Base-by-base conservation (phyloP, 2,113 vertebrate genomes). In the Entomyzon cyanotis region DNA sequence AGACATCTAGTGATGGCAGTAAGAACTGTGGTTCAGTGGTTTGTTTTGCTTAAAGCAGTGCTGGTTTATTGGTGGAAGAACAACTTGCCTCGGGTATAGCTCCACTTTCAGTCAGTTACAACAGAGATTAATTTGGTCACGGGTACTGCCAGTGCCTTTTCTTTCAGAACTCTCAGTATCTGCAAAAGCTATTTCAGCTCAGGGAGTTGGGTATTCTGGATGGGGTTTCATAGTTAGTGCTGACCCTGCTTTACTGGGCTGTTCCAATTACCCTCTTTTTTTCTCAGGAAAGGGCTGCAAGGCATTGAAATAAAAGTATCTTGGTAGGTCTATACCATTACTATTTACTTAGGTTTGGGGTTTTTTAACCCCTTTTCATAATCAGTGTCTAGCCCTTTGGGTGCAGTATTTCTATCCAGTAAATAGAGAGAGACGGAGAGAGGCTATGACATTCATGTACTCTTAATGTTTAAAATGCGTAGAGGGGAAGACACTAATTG, bases 1-100 rank as follows among this genome's bases (percentile, higher is more conserved):
- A 90, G 90, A 93, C 95, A 84, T 55, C 86, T 95, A 96, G 95
- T 92, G 93, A 88, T 92, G 25, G 58, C 84, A 93, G 1, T 35
- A 60, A 95, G 94, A 94, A 86, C 44, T 96, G 90, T 96, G 86
- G 18, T 76, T 95, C 46, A 13, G 39, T 71, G 35, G 21, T 58
- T 84, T 91, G 59, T 50, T 90, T 77, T 80, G 50, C 79, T 88
- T 77, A n/a, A 49, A 80, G 59, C 75, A 46, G 42, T 22, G 28
- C 19, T 39, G 39, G 16, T 63, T 93, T 83, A 31, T 63, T 77
- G 53, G 28, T 77, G 50, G 59, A 86, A 87, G 59, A 83, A 31
- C 11, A 80, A 0, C 80, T 85, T 62, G 50, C 87, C 87, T 89
- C 11, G 5, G 44, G 59, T 87, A 42, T 74, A 90, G 56, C 84